phyloP scores from a whole-genome alignment of 2,113 vertebrate genomes.

The Seriola rivoliana region DNA sequence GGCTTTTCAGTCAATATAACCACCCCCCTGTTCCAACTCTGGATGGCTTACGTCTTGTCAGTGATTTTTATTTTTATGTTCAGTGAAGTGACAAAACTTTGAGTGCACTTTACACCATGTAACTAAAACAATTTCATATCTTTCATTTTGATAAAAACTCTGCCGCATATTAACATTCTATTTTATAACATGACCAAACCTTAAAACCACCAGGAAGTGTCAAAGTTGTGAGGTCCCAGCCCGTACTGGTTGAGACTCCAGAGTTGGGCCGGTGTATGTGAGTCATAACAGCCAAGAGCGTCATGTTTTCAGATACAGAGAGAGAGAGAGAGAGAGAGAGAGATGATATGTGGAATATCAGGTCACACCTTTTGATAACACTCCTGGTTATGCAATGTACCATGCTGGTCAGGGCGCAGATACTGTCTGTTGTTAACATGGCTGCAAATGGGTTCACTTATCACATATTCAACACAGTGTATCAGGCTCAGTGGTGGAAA shows the following conservation, averaged over 20 bases:
- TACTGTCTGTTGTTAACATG: constrained; percentile 29
- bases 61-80: background rate
- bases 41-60: background rate
- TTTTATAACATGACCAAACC: constrained; percentile 19
- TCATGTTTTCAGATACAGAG: constrained; percentile 18
- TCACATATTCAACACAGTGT: background rate
- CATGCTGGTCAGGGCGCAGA: constrained; percentile 50
- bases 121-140: background rate
- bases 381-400: constrained; percentile 58
- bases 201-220: background rate
- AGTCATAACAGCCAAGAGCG: constrained; percentile 1
- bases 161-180: background rate
- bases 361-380: constrained; percentile 77
- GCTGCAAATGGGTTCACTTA: background rate
- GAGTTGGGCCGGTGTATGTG: background rate
- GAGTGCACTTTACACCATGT: background rate
- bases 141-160: background rate
- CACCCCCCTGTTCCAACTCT: background rate
- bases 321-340: constrained; percentile 11
- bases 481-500: background rate
- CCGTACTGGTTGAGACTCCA: background rate
- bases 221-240: background rate
- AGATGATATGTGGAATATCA: constrained; percentile 65
- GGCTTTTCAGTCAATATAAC: constrained; percentile 9
- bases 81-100: background rate